Percentiles rank a stretch among this genome's conserved stretches.
These are phyloP conservation scores for Napeogenes inachia DNA, from an alignment of 2,888 invertebrate genomes.

Conservation along the genomic window DNA sequence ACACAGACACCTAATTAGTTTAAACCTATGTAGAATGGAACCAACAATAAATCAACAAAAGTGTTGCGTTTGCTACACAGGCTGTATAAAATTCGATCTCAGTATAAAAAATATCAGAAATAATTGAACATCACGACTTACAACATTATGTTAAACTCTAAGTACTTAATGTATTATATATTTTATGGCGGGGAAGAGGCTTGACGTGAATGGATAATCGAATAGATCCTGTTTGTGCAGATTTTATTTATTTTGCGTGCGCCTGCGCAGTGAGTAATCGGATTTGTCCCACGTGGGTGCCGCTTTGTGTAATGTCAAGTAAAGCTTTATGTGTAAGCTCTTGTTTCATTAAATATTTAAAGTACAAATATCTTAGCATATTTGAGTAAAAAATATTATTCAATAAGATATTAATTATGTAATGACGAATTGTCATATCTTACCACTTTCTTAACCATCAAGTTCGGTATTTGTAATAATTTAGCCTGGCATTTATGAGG, in stretches of 20 bases:
- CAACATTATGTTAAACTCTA: background rate
- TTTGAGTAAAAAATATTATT: no score
- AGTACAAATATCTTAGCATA: no score
- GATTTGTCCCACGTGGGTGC: conserved; percentile 1
- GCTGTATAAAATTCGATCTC: no score
- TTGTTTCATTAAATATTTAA: background rate
- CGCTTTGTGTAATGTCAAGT: conserved; percentile 2
- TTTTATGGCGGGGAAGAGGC: conserved; percentile 3
- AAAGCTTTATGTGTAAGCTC: background rate
- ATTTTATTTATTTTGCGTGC: conserved; percentile 1
- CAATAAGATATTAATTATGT: no score
- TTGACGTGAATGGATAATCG: conserved; percentile 1
- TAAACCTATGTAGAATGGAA: no score
- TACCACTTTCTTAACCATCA: no score
- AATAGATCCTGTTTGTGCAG: background rate
- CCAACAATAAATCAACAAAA: no score
- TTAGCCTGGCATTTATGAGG: no score
- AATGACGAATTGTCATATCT: no score
- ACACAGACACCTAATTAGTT: background rate
- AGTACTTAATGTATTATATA: conserved; percentile 1
- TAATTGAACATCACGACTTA: background rate
- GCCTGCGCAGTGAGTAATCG: background rate
- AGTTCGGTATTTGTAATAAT: no score
- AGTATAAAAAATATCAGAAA: no score
- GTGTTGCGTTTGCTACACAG: no score